Base-by-base conservation (phyloP, 2,797 vertebrate species). In the Phataginus tetradactyla region DNA sequence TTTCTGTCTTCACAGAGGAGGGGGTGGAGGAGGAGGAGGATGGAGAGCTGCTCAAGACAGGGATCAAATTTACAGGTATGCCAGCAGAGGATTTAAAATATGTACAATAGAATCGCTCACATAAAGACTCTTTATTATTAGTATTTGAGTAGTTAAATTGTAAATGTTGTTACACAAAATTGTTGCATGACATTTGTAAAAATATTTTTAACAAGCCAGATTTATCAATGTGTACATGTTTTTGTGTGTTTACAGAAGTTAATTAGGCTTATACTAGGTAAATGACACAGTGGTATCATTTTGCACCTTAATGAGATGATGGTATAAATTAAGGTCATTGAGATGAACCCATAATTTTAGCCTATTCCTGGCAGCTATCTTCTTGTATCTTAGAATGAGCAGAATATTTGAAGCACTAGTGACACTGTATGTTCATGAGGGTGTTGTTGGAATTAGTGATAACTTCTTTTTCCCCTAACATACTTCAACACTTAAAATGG, bases 21-120 rank as follows among this genome's bases (percentile, higher is more conserved):
- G 98, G 4, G 98, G 98, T 1, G 98, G 98, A 0, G 98, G 98
- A 0, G 98, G 98, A 27, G 99, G 99, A 97, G 99, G 99, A 90
- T 99, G 99, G 99, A 98, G 99, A 98, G 99, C 98, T 97, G 99
- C 98, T 93, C 99, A 99, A 97, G 99, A 99, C 96, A 98, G 99
- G 86, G 99, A 99, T 98, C 99, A 99, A 85, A 99, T 99, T 95
- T 99, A 99, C 96, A 99, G 99, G 99, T 99, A 97, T 13, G 84
- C 61, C 4, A 68, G 75, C 77, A 90, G n/a, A 83, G 7, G 32
- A 81, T 68, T 86, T 86, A 8, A 25, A 83, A 51, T 86, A 61
- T 7, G 15, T 39, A 0, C 2, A 39, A 13, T 64, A 91, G 32
- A 90, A 68, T 51, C 21, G 6, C 32, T 95, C 32, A 81, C n/a